Conservation (phyloP, 2,113 vertebrate species). For the Setophaga kirtlandii region DNA sequence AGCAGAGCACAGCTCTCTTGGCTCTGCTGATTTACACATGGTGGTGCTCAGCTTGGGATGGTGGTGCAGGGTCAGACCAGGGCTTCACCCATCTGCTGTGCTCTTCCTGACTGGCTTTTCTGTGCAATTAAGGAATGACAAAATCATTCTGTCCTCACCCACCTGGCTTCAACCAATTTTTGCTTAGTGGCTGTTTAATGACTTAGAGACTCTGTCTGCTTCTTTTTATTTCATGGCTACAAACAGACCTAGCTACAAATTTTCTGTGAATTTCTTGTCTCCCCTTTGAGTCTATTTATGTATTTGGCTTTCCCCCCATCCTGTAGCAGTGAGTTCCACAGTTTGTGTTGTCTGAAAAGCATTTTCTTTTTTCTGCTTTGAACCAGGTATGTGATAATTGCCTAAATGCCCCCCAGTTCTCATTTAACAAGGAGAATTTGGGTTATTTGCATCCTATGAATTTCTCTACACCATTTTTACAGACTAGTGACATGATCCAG, state of each 20-base stretch:
- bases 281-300: background rate
- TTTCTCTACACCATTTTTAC: background rate
- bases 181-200: accelerated
- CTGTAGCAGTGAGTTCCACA: background rate
- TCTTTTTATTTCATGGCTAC: background rate
- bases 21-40: accelerated
- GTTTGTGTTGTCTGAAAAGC: background rate
- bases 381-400: background rate
- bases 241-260: background rate
- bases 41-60: background rate
- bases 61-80: background rate
- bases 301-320: background rate
- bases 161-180: background rate
- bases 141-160: too few relatives aligned
- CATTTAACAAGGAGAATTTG: background rate
- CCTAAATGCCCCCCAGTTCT: background rate
- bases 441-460: background rate
- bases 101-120: background rate
- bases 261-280: background rate
- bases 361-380: background rate
- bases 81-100: background rate
- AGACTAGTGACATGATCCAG: background rate
- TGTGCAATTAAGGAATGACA: background rate
- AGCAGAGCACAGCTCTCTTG: background rate
- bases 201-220: background rate